Percentiles rank a stretch among this genome's conserved stretches.
phyloP scores from a whole-genome alignment of 1,140 invertebrate genomes.

The Conus ventricosus region DNA sequence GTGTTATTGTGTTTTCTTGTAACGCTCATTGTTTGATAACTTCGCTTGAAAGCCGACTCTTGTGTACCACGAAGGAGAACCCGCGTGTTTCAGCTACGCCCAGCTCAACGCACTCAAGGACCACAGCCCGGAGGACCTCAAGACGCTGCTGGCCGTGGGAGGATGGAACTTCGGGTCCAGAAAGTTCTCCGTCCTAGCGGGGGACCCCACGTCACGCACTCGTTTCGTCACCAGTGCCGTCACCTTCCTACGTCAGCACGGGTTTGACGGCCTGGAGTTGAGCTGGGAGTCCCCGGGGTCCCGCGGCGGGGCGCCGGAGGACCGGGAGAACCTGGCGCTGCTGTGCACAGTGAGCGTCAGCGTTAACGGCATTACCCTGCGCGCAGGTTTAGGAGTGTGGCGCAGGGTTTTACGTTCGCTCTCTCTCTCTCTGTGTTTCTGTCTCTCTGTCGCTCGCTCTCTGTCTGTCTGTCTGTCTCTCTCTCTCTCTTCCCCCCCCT shows the following conservation, averaged over 20 bases:
- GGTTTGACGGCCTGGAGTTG: conserved; percentile 95
- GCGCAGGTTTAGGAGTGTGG: too few species aligned
- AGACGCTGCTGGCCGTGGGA: conserved; percentile 93
- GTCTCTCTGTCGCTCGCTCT: background rate
- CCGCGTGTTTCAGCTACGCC: conserved; percentile 16
- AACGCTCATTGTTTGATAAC: too few species aligned
- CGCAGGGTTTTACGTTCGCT: background rate
- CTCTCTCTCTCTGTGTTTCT: background rate
- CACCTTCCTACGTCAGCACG: conserved; percentile 91
- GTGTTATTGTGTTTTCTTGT: background rate
- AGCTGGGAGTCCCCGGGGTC: conserved; percentile 96
- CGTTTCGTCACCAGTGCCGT: conserved; percentile 77
- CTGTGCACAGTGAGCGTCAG: conserved; percentile 82
- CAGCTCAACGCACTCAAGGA: conserved; percentile 81
- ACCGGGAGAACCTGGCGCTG: conserved; percentile 91
- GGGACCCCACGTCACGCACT: conserved; percentile 34
- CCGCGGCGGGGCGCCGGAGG: conserved; percentile 90
- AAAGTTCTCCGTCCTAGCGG: conserved; percentile 73
- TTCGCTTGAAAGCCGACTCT: background rate
- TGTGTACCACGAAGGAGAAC: background rate
- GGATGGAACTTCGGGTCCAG: conserved; percentile 96
- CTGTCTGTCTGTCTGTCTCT: background rate
- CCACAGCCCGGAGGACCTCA: conserved; percentile 90
- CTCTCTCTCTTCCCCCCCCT: background rate
- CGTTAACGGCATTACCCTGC: background rate